phyloP scores from a whole-genome alignment of 2,888 invertebrate genomes.

The Chrysolina americana region DNA sequence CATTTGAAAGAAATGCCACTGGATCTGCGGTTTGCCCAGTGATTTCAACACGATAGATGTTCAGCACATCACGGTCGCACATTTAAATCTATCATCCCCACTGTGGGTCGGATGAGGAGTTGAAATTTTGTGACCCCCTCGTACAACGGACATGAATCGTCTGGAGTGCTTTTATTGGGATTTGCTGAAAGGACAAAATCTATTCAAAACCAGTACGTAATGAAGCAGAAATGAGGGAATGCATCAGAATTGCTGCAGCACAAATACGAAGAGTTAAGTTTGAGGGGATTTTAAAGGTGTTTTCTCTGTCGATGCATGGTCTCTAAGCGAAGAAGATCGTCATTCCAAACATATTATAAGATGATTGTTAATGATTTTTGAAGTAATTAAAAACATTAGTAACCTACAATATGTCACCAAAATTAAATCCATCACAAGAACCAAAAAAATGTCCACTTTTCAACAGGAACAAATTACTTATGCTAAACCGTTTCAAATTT shows the following conservation, averaged over 20 bases:
- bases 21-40: constrained; percentile 3
- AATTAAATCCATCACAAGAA: not conserved
- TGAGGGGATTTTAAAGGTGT: not conserved
- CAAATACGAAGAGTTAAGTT: not conserved
- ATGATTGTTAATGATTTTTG: not conserved
- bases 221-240: constrained; percentile 3
- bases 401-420: not conserved
- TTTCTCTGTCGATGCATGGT: not conserved
- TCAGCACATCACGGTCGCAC: constrained; percentile 10
- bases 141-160: no score
- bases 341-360: not conserved
- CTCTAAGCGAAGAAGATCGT: no score
- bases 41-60: constrained; percentile 6
- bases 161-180: no score
- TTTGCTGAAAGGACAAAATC: not conserved
- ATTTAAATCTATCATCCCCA: not conserved
- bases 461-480: not conserved
- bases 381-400: not conserved
- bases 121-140: no score
- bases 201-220: not conserved
- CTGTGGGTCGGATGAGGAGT: not conserved
- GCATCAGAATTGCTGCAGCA: constrained; percentile 9
- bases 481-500: not conserved
- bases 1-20: not conserved
- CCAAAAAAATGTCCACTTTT: not conserved